Base-by-base conservation (phyloP, 23 tunicate species). In the Halocynthia aurantium region DNA sequence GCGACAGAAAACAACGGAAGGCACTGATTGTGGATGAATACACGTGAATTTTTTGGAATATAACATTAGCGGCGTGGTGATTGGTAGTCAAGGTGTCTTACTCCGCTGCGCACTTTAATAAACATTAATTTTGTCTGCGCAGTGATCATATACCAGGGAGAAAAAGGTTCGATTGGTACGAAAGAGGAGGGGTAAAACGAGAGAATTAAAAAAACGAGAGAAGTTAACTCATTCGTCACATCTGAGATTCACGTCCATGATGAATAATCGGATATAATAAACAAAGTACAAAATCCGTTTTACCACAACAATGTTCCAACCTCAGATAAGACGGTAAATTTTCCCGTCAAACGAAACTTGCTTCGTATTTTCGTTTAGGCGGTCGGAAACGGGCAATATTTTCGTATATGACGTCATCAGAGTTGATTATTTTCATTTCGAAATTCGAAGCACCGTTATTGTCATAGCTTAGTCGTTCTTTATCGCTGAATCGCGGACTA, bases 141-240 rank as follows among this genome's bases (percentile, higher is more conserved):
- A 74, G 8, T 54, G 8, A 31, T 31, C 44, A 31, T 31, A 31
- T 31, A 31, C 44, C 44, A 31, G 44, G 44, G 44, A 31, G 44
- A 31, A 31, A 31, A 31, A 31, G 44, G 51, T 18, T 7, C 63
- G 56, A 53, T 8, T 54, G 64, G 62, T 15, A 21, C 11, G 13
- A 74, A 53, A 74, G 78, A n/a, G 78, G 62, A 71, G 78, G 78
- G 63, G 64, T 31, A 31, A 74, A 74, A 74, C 62, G 62, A 74
- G 78, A 74, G 78, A 74, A 56, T 21, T 12, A 70, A 74, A 54
- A 51, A 74, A 74, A 74, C 78, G 78, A 74, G 78, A 74, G 78
- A 74, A 54, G 56, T 74, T 74, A 74, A 74, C 78, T 74, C 78
- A 53, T 74, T 62, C 78, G 64, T 64, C 78, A 74, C 78, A 62